These are phyloP conservation scores for Nautilus pompilius DNA, from an alignment of 1,140 invertebrate genomes.

Conservation along the genomic window DNA sequence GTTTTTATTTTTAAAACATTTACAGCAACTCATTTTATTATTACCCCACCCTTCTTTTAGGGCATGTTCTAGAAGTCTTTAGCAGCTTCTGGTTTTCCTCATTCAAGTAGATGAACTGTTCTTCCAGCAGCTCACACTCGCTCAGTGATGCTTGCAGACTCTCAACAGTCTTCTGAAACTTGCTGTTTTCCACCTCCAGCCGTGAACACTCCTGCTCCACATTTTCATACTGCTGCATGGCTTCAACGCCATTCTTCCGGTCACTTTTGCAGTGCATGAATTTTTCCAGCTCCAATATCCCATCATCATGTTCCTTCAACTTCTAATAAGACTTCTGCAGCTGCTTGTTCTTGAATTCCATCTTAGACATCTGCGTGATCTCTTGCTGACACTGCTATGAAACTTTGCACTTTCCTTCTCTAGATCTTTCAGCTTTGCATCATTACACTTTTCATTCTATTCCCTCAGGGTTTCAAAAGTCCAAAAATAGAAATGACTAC, in stretches of 20 bases:
- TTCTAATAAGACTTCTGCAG: slow-evolving; percentile 46
- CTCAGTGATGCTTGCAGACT: slow-evolving; percentile 51
- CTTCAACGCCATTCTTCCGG: slow-evolving; percentile 45
- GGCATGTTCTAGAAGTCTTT: no score
- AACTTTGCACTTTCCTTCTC: slow-evolving; percentile 57
- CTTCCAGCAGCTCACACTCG: slow-evolving; percentile 57
- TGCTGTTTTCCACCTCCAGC: slow-evolving; percentile 58
- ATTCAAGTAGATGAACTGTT: slow-evolving; percentile 55
- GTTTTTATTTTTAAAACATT: no score
- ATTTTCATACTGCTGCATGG: slow-evolving; percentile 55
- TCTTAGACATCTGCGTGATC: slow-evolving; percentile 45
- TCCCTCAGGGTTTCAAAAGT: slow-evolving; percentile 52
- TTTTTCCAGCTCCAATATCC: slow-evolving; percentile 50
- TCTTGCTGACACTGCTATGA: slow-evolving; percentile 40
- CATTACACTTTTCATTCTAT: slow-evolving; percentile 55
- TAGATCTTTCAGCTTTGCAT: slow-evolving; percentile 53
- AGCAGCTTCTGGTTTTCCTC: no score
- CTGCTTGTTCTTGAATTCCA: slow-evolving; percentile 55
- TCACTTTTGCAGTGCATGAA: slow-evolving; percentile 54
- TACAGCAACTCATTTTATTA: no score
- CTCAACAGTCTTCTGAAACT: slow-evolving; percentile 55
- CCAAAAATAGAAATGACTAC: no score
- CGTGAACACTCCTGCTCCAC: slow-evolving; percentile 68
- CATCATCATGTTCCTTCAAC: slow-evolving; percentile 46
- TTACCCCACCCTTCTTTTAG: no score